Evolutionary conservation across 92 coral and sea anemone species (phyloP).

Genomic region (Zoanthus sociatus): DNA sequence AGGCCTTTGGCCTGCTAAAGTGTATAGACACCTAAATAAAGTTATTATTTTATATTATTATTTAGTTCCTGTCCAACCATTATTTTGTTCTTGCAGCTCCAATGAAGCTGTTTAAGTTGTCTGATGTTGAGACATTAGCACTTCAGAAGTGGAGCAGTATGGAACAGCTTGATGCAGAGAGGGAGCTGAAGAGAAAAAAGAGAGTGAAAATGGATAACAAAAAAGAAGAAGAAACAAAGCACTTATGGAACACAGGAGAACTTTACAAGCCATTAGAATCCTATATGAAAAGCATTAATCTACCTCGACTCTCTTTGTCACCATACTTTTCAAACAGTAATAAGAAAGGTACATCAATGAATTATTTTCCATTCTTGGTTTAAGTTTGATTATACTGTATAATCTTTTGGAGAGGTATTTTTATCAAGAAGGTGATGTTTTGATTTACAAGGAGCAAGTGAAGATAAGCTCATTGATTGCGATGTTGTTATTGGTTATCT

Average conservation of each 20-base stretch:
- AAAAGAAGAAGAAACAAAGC: slow-evolving; percentile 78
- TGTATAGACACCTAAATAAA: no score
- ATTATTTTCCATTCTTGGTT: neutral
- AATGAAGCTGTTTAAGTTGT: slow-evolving; percentile 78
- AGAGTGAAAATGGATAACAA: slow-evolving; percentile 53
- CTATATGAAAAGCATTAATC: slow-evolving; percentile 71
- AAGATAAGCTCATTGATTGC: slow-evolving; percentile 56
- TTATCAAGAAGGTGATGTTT: neutral
- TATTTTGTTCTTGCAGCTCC: slow-evolving; percentile 61
- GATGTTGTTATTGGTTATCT: slow-evolving; percentile 79
- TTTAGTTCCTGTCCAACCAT: no score
- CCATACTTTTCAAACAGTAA: slow-evolving; percentile 39
- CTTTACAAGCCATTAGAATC: slow-evolving; percentile 72
- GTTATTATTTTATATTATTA: no score
- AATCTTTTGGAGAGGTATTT: neutral
- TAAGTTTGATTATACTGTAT: neutral
- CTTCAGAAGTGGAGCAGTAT: slow-evolving; percentile 77
- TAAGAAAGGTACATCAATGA: neutral
- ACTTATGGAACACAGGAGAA: slow-evolving; percentile 86
- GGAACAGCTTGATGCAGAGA: slow-evolving; percentile 74
- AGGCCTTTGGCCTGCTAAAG: no score
- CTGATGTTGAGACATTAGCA: slow-evolving; percentile 73
- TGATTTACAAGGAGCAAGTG: slow-evolving; percentile 28
- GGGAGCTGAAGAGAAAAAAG: slow-evolving; percentile 59
- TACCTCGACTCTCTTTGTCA: slow-evolving; percentile 59